These are phyloP conservation scores for Perca schrenkii DNA, from an alignment of 2,113 vertebrate species.

Conservation along the genomic window DNA sequence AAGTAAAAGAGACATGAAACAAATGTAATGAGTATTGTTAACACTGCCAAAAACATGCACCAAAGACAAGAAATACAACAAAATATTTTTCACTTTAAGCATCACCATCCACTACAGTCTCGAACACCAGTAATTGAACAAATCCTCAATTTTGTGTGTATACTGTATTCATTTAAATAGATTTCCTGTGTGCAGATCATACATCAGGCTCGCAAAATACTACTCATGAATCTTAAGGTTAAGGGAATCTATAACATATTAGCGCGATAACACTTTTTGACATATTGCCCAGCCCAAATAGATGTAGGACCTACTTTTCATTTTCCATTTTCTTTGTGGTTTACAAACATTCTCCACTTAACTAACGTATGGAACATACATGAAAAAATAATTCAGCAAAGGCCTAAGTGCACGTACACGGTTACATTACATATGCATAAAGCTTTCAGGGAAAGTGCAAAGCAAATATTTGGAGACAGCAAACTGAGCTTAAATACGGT, in stretches of 20 bases:
- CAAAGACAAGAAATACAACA: too few species aligned
- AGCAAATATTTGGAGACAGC: constrained; percentile 9
- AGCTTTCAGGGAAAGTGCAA: constrained; percentile 23
- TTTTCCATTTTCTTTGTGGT: background rate
- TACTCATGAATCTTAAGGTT: background rate
- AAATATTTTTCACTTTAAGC: background rate
- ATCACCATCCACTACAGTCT: background rate
- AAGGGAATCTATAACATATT: background rate
- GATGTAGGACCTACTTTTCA: background rate
- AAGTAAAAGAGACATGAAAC: too few species aligned
- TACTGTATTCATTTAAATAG: background rate
- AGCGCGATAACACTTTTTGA: background rate
- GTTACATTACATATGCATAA: constrained; percentile 25
- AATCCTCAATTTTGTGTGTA: background rate
- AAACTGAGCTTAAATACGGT: background rate
- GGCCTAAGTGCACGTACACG: background rate
- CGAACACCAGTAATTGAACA: background rate
- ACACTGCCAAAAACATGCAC: background rate
- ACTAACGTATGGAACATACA: background rate
- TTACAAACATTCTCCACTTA: background rate
- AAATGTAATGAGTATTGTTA: background rate
- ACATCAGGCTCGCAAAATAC: background rate
- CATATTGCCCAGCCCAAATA: background rate
- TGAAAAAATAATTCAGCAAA: background rate
- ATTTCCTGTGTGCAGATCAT: background rate